Evolutionary conservation across 2,797 vertebrate species (phyloP).

Genomic region (Gorsachius magnificus): DNA sequence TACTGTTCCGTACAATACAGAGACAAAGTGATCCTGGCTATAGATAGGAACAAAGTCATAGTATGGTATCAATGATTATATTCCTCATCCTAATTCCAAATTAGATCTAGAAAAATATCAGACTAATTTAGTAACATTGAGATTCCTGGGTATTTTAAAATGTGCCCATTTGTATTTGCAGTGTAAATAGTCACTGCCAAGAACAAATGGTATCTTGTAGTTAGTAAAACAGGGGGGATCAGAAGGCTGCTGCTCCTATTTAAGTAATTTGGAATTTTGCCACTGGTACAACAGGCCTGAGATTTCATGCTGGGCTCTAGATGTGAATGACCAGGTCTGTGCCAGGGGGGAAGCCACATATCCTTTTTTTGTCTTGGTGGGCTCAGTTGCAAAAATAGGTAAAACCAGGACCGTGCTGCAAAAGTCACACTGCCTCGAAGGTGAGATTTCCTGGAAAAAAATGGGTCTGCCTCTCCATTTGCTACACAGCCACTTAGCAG

Average conservation of each 20-base stretch:
- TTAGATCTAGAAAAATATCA: background rate
- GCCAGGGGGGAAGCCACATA: background rate
- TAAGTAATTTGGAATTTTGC: background rate
- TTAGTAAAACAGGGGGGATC: background rate
- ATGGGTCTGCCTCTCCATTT: background rate
- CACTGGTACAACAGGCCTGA: background rate
- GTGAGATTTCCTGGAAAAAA: background rate
- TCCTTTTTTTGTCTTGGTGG: background rate
- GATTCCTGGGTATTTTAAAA: background rate
- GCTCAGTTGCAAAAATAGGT: background rate
- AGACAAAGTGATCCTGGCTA: background rate
- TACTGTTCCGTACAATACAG: background rate
- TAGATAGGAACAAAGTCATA: background rate
- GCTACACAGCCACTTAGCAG: background rate
- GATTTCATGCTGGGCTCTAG: constrained; percentile 8
- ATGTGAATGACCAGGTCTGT: background rate
- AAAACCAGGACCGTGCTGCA: background rate
- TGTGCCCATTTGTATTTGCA: background rate
- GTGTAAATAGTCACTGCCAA: background rate
- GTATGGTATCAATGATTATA: background rate
- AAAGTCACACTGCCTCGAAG: background rate
- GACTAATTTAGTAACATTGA: background rate
- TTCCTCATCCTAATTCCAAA: background rate
- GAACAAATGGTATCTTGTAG: constrained; percentile 4
- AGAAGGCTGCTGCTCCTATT: constrained; percentile 18